These are phyloP conservation scores for Cephus cinctus DNA, from an alignment of 1,140 invertebrate genomes.

Conservation along the genomic window DNA sequence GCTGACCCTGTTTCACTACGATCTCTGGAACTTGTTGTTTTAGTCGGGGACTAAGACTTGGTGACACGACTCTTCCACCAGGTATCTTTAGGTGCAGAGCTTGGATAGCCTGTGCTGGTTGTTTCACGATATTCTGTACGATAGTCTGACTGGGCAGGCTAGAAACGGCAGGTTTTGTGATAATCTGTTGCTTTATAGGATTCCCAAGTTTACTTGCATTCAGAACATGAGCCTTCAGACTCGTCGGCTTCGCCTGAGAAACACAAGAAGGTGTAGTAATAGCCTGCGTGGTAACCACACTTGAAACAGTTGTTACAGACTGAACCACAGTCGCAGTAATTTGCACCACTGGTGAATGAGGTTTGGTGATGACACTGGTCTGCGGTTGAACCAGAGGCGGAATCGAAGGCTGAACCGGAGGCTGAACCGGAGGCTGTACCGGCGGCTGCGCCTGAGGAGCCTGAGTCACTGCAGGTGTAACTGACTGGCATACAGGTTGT, in stretches of 20 bases:
- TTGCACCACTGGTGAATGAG: conserved; percentile 33
- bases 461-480: not conserved
- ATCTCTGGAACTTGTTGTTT: conserved; percentile 30
- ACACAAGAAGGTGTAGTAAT: conserved; percentile 11
- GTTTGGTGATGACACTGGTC: conserved; percentile 40
- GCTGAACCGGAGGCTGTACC: not conserved
- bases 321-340: not conserved
- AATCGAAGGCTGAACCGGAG: conserved; percentile 10
- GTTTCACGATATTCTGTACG: conserved; percentile 47
- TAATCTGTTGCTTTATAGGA: conserved; percentile 23
- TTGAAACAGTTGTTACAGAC: conserved; percentile 9
- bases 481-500: conserved; percentile 17
- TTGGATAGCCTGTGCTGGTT: conserved; percentile 36
- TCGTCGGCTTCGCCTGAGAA: conserved; percentile 49
- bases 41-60: conserved; percentile 40
- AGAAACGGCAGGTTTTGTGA: conserved; percentile 33
- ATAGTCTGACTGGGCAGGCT: conserved; percentile 30
- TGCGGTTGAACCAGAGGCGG: conserved; percentile 17
- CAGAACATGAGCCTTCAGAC: conserved; percentile 60
- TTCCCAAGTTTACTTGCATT: conserved; percentile 43
- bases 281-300: conserved; percentile 1
- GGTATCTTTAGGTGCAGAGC: conserved; percentile 45
- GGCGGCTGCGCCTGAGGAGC: not conserved
- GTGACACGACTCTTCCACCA: conserved; percentile 37
- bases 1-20: conserved; percentile 28